phyloP scores from a whole-genome alignment of 2,888 invertebrate species.

The Dryobota labecula region DNA sequence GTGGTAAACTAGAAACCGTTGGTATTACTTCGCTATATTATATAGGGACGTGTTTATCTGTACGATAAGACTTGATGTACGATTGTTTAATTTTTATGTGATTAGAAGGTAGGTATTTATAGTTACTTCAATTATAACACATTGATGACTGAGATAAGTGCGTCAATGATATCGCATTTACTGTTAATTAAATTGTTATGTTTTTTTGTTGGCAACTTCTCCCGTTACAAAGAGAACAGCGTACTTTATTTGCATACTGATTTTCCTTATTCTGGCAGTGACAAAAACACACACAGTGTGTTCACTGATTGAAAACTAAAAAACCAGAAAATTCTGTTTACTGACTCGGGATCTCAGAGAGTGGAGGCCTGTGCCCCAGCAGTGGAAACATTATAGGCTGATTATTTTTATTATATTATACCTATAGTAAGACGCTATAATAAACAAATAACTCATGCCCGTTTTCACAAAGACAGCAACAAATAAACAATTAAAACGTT shows the following conservation, averaged over 20 bases:
- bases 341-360: too few relatives aligned
- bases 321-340: too few relatives aligned
- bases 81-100: constrained; percentile 10
- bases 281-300: too few relatives aligned
- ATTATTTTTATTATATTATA: too few relatives aligned
- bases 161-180: background rate
- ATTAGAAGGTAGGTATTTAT: background rate
- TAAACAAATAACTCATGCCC: too few relatives aligned
- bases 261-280: too few relatives aligned
- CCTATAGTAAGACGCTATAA: too few relatives aligned
- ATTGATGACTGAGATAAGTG: background rate
- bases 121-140: background rate
- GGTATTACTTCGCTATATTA: constrained; percentile 7
- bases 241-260: background rate
- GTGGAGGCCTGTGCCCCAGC: too few relatives aligned
- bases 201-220: background rate
- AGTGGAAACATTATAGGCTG: too few relatives aligned
- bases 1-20: background rate
- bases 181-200: background rate
- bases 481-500: too few relatives aligned
- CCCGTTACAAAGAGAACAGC: background rate
- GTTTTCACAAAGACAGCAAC: too few relatives aligned
- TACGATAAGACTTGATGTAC: constrained; percentile 15
- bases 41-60: constrained; percentile 41
- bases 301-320: too few relatives aligned